Conservation (phyloP, 2,113 vertebrate genomes). For the Tetrax tetrax region DNA sequence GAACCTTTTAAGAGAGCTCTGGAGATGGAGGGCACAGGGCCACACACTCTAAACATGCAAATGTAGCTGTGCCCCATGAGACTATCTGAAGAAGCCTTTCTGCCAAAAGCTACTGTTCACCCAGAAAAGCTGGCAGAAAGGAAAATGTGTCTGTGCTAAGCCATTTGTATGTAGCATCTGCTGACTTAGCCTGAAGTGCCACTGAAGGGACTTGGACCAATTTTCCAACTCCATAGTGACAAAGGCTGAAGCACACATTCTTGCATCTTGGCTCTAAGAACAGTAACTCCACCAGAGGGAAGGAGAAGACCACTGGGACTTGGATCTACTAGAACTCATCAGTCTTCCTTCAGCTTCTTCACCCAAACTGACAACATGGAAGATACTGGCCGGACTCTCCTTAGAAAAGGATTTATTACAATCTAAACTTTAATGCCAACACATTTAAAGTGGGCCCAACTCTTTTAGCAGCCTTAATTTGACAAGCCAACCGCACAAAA, state of each 20-base stretch:
- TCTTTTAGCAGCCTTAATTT: background rate
- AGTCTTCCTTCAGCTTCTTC: background rate
- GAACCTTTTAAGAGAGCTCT: background rate
- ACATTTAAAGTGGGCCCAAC: background rate
- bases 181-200: background rate
- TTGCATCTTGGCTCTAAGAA: background rate
- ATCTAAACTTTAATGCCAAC: background rate
- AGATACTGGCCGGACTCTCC: background rate
- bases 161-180: background rate
- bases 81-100: background rate
- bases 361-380: background rate
- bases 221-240: background rate
- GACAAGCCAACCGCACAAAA: background rate
- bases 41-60: background rate
- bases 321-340: background rate
- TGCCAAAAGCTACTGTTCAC: background rate
- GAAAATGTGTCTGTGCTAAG: background rate
- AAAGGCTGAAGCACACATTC: background rate
- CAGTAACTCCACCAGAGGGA: background rate
- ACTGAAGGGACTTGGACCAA: background rate
- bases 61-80: fast-evolving
- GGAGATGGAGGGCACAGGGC: background rate
- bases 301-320: background rate
- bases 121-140: background rate
- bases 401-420: background rate